Evolutionary conservation across 2,888 invertebrate species (phyloP), one percentile per base, ranked within the genome.

Genomic region (Nycteola revayana): DNA sequence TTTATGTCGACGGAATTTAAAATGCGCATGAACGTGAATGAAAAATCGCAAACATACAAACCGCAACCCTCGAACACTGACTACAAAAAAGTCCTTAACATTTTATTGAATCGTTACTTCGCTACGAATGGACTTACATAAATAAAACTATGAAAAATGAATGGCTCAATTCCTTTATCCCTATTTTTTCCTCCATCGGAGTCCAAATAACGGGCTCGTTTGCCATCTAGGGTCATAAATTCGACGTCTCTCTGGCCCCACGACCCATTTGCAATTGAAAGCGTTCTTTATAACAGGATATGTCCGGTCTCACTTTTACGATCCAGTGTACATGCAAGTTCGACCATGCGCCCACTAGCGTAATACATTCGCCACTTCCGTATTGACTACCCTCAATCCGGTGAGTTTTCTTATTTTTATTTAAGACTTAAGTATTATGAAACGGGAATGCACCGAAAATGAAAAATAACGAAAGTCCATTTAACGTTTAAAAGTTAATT

Each of bases 231-330:
- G 66, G 70, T 76, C 71, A 76, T 85, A 85, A 84, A 85, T 80
- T 72, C 60, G 63, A 56, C 62, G 71, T 70, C 69, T 73, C 75
- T 70, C 74, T 72, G 66, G 67, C 66, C 75, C 67, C 71, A 66
- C 75, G 73, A 72, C 72, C 80, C 78, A 84, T 84, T 85, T 83
- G 84, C 82, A 83, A 83, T 84, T 85, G 85, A 84, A 85, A 83
- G 78, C 78, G 75, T 75, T 79, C 75, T 80, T 83, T 83, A 80
- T 74, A 77, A 74, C 77, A 68, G 78, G 74, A 78, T 80, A 71
- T 77, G 80, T 80, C 77, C 71, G 67, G 71, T 74, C 65, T 67
- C 70, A 73, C 74, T 78, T 82, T 81, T 80, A 76, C 77, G 76
- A 79, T 56, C 37, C 36, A 29, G 17, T 40, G 45, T 56, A 56